Base-by-base conservation (phyloP, 1,140 invertebrate genomes). In the Drosophila quadrilineata region DNA sequence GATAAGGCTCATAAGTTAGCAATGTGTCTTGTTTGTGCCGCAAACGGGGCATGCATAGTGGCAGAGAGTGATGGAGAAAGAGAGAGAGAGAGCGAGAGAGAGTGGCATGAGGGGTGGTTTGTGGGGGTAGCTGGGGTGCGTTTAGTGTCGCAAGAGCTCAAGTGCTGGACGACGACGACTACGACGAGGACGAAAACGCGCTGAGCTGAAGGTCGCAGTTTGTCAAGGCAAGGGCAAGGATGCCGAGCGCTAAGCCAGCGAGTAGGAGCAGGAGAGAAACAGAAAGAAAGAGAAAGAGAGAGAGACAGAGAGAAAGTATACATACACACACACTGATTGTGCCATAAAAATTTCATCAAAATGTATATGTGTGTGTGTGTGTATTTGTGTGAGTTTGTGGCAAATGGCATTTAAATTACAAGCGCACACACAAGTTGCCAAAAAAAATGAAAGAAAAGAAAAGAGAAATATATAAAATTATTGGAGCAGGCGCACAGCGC, bases 181-280 rank as follows among this genome's bases (percentile, higher is more conserved):
- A n/a, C n/a, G n/a, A n/a, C n/a, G n/a, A n/a, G n/a, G n/a, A n/a
- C n/a, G n/a, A n/a, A n/a, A n/a, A n/a, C 46, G 63, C 49, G 63
- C 16, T 29, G 35, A 56, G 60, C 72, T 67, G 76, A 82, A 80
- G 75, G 75, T 80, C 75, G 75, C 35, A 31, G 60, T 66, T 75
- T 67, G 59, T 54, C 75, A 60, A 63, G 76, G 70, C 76, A 80
- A 80, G 76, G 77, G 76, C 76, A 80, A 80, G 76, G 77, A 80
- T 80, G 64, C 45, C 19, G 9, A 26, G 35, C 71, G 73, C 71
- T 22, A 36, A 63, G 21, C 48, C 48, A 52, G 56, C 74, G 72
- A 66, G 35, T 43, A 19, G 60, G 70, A 64, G 54, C 38, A 48
- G 46, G n/a, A 65, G 52, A 77, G 16, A 69, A 38, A 56, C 45